These are phyloP conservation scores for Caenorhabditis sp. DNA, from an alignment of 2,888 invertebrate species.

Conservation along the genomic window DNA sequence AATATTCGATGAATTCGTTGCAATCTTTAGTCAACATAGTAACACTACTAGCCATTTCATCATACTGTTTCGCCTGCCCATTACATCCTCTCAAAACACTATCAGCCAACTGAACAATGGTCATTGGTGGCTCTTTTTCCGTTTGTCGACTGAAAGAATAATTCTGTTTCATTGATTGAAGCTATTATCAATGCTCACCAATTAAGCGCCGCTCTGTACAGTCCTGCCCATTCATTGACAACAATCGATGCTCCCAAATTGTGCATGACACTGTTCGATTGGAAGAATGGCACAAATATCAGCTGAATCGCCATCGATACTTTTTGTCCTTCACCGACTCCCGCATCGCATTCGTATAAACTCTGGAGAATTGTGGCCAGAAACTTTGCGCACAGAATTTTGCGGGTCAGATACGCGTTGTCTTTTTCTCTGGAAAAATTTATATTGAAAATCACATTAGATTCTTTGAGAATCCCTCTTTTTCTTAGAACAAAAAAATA, in stretches of 20 bases:
- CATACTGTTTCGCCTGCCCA: constrained; percentile 20
- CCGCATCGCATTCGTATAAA: constrained; percentile 35
- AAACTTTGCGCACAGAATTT: constrained; percentile 63
- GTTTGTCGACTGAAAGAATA: constrained; percentile 16
- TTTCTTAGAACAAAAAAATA: too few relatives aligned
- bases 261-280: constrained; percentile 57
- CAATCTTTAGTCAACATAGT: constrained; percentile 55
- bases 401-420: constrained; percentile 57
- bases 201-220: constrained; percentile 21
- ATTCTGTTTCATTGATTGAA: too few relatives aligned
- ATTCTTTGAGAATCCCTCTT: too few relatives aligned
- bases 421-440: constrained; percentile 51
- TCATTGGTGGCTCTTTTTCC: constrained; percentile 33
- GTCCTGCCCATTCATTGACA: constrained; percentile 58
- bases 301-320: constrained; percentile 53
- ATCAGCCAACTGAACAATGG: constrained; percentile 37
- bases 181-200: neutral
- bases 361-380: constrained; percentile 58
- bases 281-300: constrained; percentile 57
- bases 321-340: constrained; percentile 37
- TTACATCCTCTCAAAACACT: constrained; percentile 13
- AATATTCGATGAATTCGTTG: constrained; percentile 65
- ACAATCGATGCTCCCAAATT: constrained; percentile 59
- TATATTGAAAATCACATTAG: too few relatives aligned
- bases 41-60: constrained; percentile 27